A percentile compares a stretch with the other conserved stretches of the same genome.
These are phyloP conservation scores for Drosophila demipolita DNA, from an alignment of 2,888 invertebrate species.

Conservation along the genomic window DNA sequence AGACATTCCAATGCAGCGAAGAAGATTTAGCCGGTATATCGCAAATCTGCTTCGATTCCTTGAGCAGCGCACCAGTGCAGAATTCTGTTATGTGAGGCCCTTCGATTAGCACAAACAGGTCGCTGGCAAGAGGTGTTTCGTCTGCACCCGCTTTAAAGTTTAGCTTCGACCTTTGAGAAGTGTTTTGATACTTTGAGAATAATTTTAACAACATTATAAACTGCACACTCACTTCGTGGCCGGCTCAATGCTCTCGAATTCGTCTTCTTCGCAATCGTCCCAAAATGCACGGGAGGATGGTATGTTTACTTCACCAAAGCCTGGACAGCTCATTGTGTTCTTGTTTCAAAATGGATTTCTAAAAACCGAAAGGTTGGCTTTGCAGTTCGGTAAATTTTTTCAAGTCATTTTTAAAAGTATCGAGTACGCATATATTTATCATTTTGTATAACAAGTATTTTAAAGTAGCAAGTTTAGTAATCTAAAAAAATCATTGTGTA, in stretches of 20 bases:
- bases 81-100: constrained; percentile 79
- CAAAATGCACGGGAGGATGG: constrained; percentile 85
- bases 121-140: constrained; percentile 48
- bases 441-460: constrained; percentile 25
- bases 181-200: background rate
- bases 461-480: constrained; percentile 12
- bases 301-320: constrained; percentile 84
- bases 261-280: constrained; percentile 84
- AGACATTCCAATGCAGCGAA: constrained; percentile 55
- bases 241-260: constrained; percentile 51
- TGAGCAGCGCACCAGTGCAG: constrained; percentile 64
- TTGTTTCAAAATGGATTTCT: background rate
- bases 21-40: constrained; percentile 72
- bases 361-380: constrained; percentile 4
- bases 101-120: constrained; percentile 80
- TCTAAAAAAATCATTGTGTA: constrained; percentile 11
- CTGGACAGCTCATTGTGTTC: constrained; percentile 77
- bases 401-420: constrained; percentile 63
- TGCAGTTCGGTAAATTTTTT: constrained; percentile 23
- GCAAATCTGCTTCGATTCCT: constrained; percentile 67
- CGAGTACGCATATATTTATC: constrained; percentile 24
- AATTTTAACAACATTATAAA: constrained; percentile 9
- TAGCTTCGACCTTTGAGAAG: constrained; percentile 59
- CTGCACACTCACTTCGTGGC: constrained; percentile 62
- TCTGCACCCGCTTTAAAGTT: constrained; percentile 47